These are phyloP conservation scores for Sinodicranocentrus sp. DNA, from an alignment of 2,888 invertebrate species.

Conservation along the genomic window DNA sequence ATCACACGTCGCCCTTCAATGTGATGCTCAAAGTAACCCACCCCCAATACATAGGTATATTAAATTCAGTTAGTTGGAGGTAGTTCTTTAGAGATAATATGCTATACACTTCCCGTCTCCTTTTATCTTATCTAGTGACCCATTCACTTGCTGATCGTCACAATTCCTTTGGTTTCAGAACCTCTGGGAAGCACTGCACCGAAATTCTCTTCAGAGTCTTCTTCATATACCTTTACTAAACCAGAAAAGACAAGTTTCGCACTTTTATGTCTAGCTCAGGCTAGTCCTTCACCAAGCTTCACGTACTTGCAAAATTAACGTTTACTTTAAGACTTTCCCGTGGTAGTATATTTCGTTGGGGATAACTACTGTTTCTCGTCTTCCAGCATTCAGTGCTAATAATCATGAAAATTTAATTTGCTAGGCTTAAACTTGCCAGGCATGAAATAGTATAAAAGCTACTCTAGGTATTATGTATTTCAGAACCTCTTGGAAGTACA, in stretches of 20 bases:
- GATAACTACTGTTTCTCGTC: neutral
- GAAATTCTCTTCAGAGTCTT: slow-evolving; percentile 80
- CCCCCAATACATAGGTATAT: slow-evolving; percentile 60
- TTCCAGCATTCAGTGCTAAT: slow-evolving; percentile 6
- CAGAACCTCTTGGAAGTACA: slow-evolving; percentile 67
- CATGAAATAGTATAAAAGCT: too few relatives aligned
- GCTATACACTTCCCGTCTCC: slow-evolving; percentile 47
- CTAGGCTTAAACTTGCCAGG: too few relatives aligned
- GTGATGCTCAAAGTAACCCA: slow-evolving; percentile 73
- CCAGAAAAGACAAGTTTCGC: slow-evolving; percentile 60
- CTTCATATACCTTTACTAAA: slow-evolving; percentile 28
- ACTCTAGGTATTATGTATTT: slow-evolving; percentile 69
- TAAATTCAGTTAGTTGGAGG: too few relatives aligned
- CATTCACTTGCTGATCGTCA: neutral
- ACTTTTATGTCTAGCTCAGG: slow-evolving; percentile 76
- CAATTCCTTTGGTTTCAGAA: slow-evolving; percentile 69
- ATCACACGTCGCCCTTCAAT: slow-evolving; percentile 67
- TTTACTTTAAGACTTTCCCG: too few relatives aligned
- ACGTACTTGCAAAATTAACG: slow-evolving; percentile 65
- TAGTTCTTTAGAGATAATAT: too few relatives aligned
- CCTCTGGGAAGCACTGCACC: slow-evolving; percentile 77
- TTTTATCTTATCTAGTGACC: too few relatives aligned
- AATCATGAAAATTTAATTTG: too few relatives aligned
- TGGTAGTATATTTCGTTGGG: neutral
- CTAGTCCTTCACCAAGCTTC: slow-evolving; percentile 74